phyloP scores from a whole-genome alignment of 30 jellyfish, hydroid and myxozoan genomes.

The Aurelia aurita complex sp. Pacific region DNA sequence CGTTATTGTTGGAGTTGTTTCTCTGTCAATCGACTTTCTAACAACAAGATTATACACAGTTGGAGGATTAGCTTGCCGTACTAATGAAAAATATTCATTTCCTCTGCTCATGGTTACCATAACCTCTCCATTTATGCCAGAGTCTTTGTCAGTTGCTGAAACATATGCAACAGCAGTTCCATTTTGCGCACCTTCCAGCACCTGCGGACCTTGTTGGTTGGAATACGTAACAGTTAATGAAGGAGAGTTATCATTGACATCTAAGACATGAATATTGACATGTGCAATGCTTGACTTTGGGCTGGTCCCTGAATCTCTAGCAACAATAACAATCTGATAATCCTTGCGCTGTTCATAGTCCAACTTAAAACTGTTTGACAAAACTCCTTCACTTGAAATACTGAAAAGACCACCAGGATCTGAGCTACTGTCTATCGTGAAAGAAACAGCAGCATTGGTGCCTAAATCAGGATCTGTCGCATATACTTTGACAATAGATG shows the following conservation, averaged over 20 bases:
- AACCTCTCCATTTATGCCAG: slow-evolving; percentile 63
- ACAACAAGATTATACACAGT: slow-evolving; percentile 34
- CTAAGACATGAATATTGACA: slow-evolving; percentile 67
- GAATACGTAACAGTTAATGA: slow-evolving; percentile 22
- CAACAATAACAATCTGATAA: slow-evolving; percentile 62
- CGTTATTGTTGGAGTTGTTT: slow-evolving; percentile 52
- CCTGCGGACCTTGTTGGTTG: slow-evolving; percentile 66
- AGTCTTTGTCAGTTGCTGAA: slow-evolving; percentile 74
- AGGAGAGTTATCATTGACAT: slow-evolving; percentile 89
- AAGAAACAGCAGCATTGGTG: slow-evolving; percentile 63
- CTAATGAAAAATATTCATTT: slow-evolving; percentile 53
- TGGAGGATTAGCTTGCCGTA: slow-evolving; percentile 12
- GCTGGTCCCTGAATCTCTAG: slow-evolving; percentile 67
- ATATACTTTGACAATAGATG: slow-evolving; percentile 47
- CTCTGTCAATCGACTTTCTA: slow-evolving; percentile 81
- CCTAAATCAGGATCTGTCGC: slow-evolving; percentile 93
- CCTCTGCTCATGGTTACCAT: slow-evolving; percentile 26
- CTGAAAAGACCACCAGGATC: slow-evolving; percentile 44
- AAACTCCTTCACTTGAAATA: slow-evolving; percentile 39
- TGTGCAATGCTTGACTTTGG: slow-evolving; percentile 36
- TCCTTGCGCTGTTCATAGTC: slow-evolving; percentile 67
- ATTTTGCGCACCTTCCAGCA: slow-evolving; percentile 59
- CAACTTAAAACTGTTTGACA: slow-evolving; percentile 44
- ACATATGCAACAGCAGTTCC: slow-evolving; percentile 70
- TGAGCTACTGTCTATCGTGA: slow-evolving; percentile 48